Percentiles rank a stretch among this genome's conserved stretches.
These are phyloP conservation scores for Heliconius hortense DNA, from an alignment of 2,888 invertebrate genomes.

Conservation along the genomic window DNA sequence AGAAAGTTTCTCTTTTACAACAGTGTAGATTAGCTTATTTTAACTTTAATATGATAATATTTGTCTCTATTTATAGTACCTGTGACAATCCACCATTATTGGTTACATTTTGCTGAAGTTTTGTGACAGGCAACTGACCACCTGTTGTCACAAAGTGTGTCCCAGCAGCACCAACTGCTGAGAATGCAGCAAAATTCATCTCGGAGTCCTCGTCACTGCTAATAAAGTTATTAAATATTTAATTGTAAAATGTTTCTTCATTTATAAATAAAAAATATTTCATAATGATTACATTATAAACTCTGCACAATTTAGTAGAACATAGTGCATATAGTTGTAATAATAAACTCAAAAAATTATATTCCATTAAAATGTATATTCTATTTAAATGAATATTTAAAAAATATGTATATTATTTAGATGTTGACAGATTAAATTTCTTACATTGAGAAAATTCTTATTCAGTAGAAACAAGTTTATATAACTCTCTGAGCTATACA, in stretches of 20 bases:
- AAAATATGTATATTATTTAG: background rate
- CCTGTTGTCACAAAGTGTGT: constrained; percentile 71
- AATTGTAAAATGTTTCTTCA: no score
- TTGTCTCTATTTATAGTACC: constrained; percentile 52
- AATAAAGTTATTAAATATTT: constrained; percentile 29
- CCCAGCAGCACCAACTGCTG: constrained; percentile 79
- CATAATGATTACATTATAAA: background rate
- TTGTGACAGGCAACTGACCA: constrained; percentile 83
- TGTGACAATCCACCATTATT: constrained; percentile 81
- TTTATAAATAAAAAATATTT: background rate
- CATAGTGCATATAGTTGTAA: background rate
- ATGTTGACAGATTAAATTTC: background rate
- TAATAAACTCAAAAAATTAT: background rate
- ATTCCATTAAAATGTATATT: background rate
- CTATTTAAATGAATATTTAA: background rate
- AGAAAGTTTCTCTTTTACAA: background rate
- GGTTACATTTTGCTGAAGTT: constrained; percentile 87
- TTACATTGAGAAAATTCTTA: background rate
- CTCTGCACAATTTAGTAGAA: background rate
- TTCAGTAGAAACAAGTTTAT: background rate
- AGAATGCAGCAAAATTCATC: constrained; percentile 91
- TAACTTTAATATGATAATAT: background rate
- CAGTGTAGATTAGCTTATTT: background rate
- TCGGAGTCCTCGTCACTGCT: constrained; percentile 73
- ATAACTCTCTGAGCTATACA: background rate